A percentile compares a stretch with the other conserved stretches of the same genome.
Conservation (phyloP, 2,888 invertebrate species). For the Ditylenchus weischeri region DNA sequence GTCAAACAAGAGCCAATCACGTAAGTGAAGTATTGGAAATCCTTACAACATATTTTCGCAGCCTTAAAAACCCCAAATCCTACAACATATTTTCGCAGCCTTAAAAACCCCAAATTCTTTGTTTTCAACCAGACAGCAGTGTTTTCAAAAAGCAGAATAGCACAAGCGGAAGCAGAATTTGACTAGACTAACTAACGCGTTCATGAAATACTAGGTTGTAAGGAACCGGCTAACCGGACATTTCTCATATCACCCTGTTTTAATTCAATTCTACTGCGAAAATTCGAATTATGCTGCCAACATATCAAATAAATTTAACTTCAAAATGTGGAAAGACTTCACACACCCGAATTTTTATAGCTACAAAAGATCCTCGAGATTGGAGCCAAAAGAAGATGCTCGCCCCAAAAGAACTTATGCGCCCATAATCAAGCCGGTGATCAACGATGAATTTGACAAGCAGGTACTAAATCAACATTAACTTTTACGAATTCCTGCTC, state of each 20-base stretch:
- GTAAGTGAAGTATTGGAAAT: slow-evolving; percentile 25
- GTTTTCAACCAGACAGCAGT: too few relatives aligned
- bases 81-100: background rate
- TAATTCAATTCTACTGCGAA: too few relatives aligned
- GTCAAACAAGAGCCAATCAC: slow-evolving; percentile 32
- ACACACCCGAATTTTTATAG: slow-evolving; percentile 20
- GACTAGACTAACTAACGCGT: too few relatives aligned
- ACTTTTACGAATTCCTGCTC: slow-evolving; percentile 3
- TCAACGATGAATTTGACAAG: slow-evolving; percentile 56
- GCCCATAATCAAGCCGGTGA: slow-evolving; percentile 51
- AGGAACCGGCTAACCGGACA: too few relatives aligned
- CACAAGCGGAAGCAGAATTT: too few relatives aligned
- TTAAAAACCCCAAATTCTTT: background rate
- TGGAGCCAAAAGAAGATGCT: slow-evolving; percentile 38
- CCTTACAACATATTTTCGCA: slow-evolving; percentile 9
- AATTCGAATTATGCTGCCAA: too few relatives aligned
- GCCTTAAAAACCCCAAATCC: background rate
- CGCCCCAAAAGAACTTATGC: slow-evolving; percentile 44
- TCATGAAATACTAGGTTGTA: too few relatives aligned
- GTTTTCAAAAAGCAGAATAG: too few relatives aligned
- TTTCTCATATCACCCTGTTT: too few relatives aligned
- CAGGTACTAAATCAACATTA: slow-evolving; percentile 36
- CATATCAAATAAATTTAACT: too few relatives aligned
- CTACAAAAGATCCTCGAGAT: slow-evolving; percentile 45
- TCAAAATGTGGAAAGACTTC: too few relatives aligned